phyloP scores from a whole-genome alignment of 2,113 vertebrate genomes.

The Varanus salvator region DNA sequence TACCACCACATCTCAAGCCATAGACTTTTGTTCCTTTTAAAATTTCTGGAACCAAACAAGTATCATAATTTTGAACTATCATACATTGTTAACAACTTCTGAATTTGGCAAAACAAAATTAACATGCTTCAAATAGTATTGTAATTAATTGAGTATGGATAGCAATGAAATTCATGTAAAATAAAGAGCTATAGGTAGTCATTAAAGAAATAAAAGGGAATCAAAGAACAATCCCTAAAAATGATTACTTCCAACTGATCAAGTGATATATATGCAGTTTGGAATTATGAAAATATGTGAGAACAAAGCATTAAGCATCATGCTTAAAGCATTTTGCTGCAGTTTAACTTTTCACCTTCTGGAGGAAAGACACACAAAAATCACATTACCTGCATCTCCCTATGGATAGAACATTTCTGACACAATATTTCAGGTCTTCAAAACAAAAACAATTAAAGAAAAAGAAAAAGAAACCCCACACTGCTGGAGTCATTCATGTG shows the following conservation, averaged over 20 bases:
- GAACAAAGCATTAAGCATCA: slow-evolving; percentile 39
- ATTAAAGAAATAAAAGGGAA: slow-evolving; percentile 14
- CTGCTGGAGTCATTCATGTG: slow-evolving; percentile 53
- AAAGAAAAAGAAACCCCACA: slow-evolving; percentile 20
- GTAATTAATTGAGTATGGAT: slow-evolving; percentile 32
- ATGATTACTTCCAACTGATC: neutral
- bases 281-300: slow-evolving; percentile 20
- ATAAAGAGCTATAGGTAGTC: neutral
- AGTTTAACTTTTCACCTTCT: slow-evolving; percentile 37
- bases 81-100: neutral
- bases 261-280: slow-evolving; percentile 37
- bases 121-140: slow-evolving; percentile 17
- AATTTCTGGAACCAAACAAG: neutral
- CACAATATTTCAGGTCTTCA: slow-evolving; percentile 61
- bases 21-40: neutral
- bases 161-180: slow-evolving; percentile 35
- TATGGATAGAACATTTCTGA: slow-evolving; percentile 59
- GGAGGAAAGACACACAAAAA: slow-evolving; percentile 33
- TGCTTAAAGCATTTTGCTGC: slow-evolving; percentile 45
- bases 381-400: slow-evolving; percentile 58
- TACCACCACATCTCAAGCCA: neutral
- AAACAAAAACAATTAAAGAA: slow-evolving; percentile 52
- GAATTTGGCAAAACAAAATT: slow-evolving; percentile 28
- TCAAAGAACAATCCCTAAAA: neutral
- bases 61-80: slow-evolving; percentile 20